Base-by-base conservation (phyloP, 2,797 vertebrate species). In the Momotus momota region DNA sequence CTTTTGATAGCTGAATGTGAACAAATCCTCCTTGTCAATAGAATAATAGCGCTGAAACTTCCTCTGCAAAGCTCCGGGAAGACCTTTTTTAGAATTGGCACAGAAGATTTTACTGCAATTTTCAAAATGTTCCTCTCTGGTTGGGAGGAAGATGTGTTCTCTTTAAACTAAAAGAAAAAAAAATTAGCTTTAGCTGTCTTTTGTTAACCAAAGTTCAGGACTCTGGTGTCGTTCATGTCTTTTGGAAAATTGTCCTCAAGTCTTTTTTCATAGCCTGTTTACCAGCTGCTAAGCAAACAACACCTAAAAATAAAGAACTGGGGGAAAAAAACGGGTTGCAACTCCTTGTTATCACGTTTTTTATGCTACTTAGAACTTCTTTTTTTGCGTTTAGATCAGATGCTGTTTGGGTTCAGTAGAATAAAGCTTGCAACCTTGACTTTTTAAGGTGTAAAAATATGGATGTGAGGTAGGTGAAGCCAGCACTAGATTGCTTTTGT, bases 101-200 rank as follows among this genome's bases (percentile, higher is more conserved):
- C 18, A 29, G 87, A 78, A 86, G 43, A n/a, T 95, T 92, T 90
- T 48, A 67, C 31, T 52, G 77, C 45, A 41, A 70, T 90, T 95
- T 91, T 94, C 55, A 81, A 86, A 94, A 81, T 65, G 38, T 79
- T 7, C 17, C 6, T 84, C 41, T 93, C 77, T 55, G 26, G 58
- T 41, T 93, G 46, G 35, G 41, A 71, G 38, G 18, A 35, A 86
- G 22, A 69, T 46, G 13, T 26, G 6, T 41, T 90, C 46, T 65
- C 41, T 86, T 86, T 72, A 81, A 64, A 82, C 26, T 58, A 48
- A 90, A 43, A 43, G 15, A 43, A 43, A 43, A 43, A 43, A 43
- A 94, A 88, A 72, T 48, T 43, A 86, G 14, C 13, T 86, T 93
- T 58, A 61, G 72, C 33, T 91, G 26, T 54, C 38, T 81, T 46